Conservation (phyloP, 2,113 vertebrate species). For the Ellobius talpinus region DNA sequence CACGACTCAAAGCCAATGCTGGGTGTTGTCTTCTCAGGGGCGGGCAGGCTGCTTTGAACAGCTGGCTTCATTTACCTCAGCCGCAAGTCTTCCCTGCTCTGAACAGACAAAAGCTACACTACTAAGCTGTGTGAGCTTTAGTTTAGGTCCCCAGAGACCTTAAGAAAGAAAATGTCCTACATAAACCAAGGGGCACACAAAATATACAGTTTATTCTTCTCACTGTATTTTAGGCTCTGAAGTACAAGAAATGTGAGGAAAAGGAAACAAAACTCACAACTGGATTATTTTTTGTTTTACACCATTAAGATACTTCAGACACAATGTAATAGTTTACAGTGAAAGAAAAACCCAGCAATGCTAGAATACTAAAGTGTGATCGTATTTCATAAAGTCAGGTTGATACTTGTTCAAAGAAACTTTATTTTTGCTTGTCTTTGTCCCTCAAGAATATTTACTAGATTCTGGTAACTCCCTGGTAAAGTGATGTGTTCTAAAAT, state of each 20-base stretch:
- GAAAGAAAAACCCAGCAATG: not conserved
- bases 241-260: constrained; percentile 3
- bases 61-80: not conserved
- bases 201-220: not conserved
- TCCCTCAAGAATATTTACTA: constrained; percentile 17
- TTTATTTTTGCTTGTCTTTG: not conserved
- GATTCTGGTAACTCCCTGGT: not conserved
- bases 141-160: not conserved
- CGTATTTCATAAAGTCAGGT: constrained; percentile 22
- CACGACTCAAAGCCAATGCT: not conserved
- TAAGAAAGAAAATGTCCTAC: constrained; percentile 24
- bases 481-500: not conserved
- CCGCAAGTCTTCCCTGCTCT: not conserved
- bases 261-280: constrained; percentile 35
- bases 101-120: not conserved
- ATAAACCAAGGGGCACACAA: constrained; percentile 32
- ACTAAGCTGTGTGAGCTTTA: not conserved
- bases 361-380: not conserved
- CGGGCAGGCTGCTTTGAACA: constrained; percentile 7
- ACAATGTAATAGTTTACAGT: not conserved
- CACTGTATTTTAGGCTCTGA: constrained; percentile 27
- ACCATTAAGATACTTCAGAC: constrained; percentile 49
- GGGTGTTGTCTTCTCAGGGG: constrained; percentile 13
- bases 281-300: constrained; percentile 47
- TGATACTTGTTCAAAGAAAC: not conserved